A percentile compares a stretch with the other conserved stretches of the same genome.
phyloP scores from a whole-genome alignment of 2,888 invertebrate genomes.

The Leucoma salicis region DNA sequence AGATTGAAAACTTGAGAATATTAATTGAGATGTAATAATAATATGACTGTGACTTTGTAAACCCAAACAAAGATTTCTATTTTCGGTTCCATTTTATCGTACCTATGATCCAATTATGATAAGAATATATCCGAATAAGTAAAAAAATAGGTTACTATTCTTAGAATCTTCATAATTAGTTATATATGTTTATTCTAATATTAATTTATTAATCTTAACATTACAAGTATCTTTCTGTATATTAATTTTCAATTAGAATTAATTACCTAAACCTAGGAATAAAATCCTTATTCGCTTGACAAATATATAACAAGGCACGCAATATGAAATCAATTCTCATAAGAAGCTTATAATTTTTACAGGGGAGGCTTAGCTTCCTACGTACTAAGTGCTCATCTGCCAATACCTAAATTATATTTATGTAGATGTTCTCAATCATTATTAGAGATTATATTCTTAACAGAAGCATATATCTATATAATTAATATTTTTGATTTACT shows the following conservation, averaged over 20 bases:
- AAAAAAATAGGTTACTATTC: background rate
- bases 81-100: background rate
- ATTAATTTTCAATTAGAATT: background rate
- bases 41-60: background rate
- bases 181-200: background rate
- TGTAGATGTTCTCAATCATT: too few species aligned
- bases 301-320: background rate
- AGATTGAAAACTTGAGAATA: slow-evolving; percentile 19
- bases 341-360: slow-evolving; percentile 70
- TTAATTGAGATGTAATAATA: slow-evolving; percentile 6
- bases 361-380: slow-evolving; percentile 52
- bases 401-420: too few species aligned
- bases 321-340: slow-evolving; percentile 54
- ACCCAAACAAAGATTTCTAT: background rate
- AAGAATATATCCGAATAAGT: background rate
- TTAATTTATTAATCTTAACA: background rate
- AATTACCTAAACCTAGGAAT: too few species aligned
- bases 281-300: background rate
- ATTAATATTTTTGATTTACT: too few species aligned
- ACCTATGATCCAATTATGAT: too few species aligned
- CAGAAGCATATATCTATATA: too few species aligned
- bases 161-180: background rate
- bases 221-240: background rate
- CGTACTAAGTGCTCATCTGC: slow-evolving; percentile 43
- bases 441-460: too few species aligned